Evolutionary conservation across 2,888 invertebrate species (phyloP).

Genomic region (Drosophila dives): DNA sequence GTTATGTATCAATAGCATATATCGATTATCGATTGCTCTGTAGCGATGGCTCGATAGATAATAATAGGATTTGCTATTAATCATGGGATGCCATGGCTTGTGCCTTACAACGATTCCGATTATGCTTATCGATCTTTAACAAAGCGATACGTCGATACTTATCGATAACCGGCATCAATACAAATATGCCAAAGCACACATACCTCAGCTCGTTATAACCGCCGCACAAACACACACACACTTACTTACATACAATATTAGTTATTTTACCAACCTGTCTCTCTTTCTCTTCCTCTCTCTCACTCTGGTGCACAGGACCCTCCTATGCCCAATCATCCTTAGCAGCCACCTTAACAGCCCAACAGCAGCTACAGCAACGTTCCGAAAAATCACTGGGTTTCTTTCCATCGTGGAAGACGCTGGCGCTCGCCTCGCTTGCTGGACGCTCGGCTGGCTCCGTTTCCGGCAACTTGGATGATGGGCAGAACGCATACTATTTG

Average conservation of each 20-base stretch:
- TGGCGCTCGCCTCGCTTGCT: conserved; percentile 81
- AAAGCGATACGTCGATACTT: background rate
- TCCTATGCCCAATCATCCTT: conserved; percentile 55
- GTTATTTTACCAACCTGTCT: conserved; percentile 6
- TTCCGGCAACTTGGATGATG: conserved; percentile 34
- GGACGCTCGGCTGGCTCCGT: conserved; percentile 13
- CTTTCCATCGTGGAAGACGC: conserved; percentile 83
- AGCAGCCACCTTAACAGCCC: conserved; percentile 38
- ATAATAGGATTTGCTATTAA: background rate
- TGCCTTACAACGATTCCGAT: background rate
- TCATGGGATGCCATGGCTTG: background rate
- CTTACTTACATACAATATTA: background rate
- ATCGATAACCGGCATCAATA: conserved; percentile 17
- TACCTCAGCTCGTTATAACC: conserved; percentile 54
- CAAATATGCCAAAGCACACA: conserved; percentile 43
- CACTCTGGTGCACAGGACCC: conserved; percentile 56
- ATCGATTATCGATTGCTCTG: background rate
- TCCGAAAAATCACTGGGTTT: conserved; percentile 80
- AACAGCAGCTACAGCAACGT: conserved; percentile 51
- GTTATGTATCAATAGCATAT: background rate
- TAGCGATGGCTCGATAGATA: background rate
- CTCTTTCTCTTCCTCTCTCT: conserved; percentile 26
- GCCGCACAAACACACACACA: conserved; percentile 25
- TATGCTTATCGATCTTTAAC: background rate
- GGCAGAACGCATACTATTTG: conserved; percentile 68